Evolutionary conservation across 2,113 vertebrate genomes (phyloP), one percentile per base, ranked within the genome.

Genomic region (Anthoscopus minutus): DNA sequence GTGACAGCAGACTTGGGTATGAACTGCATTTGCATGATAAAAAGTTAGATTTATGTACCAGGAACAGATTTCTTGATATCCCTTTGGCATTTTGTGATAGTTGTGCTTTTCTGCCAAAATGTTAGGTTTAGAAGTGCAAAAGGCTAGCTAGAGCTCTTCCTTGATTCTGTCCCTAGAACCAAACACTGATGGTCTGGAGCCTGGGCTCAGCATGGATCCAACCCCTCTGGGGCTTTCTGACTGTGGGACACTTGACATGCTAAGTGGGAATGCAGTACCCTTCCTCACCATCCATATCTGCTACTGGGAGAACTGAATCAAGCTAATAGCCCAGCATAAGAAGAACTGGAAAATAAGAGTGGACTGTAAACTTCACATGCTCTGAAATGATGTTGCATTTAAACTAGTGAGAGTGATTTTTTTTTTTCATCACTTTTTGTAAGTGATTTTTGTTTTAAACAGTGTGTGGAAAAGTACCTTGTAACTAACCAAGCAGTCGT

Each of bases 211-310:
- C 3, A 0, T 15, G 5, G 27, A 50, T 58, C 16, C 14, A 13
- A 0, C 10, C 15, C 6, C 1, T 2, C 14, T 35, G n/a, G 8
- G 40, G 5, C n/a, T 48, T 57, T 73, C 8, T 42, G 87, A 30
- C 25, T n/a, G 2, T 20, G 31, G 38, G 10, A 31, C 3, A 6
- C 15, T 21, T 27, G 14, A 4, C 11, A 1, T n/a, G 33, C 7
- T 19, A 28, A 66, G 60, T n/a, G n/a, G 42, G 9, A 30, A 33
- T 0, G 0, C 11, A 71, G 19, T 21, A 4, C 6, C 4, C 5
- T 40, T 86, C 40, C 14, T 70, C 1, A 0, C 47, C 30, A 28
- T 40, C 21, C 6, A 1, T 33, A 9, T n/a, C 21, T 22, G 19
- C 25, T 44, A 13, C 0, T 72, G 19, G 4, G 21, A 20, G 23